Conservation (phyloP, 2,888 invertebrate species). For the Brachyopa scutellaris region DNA sequence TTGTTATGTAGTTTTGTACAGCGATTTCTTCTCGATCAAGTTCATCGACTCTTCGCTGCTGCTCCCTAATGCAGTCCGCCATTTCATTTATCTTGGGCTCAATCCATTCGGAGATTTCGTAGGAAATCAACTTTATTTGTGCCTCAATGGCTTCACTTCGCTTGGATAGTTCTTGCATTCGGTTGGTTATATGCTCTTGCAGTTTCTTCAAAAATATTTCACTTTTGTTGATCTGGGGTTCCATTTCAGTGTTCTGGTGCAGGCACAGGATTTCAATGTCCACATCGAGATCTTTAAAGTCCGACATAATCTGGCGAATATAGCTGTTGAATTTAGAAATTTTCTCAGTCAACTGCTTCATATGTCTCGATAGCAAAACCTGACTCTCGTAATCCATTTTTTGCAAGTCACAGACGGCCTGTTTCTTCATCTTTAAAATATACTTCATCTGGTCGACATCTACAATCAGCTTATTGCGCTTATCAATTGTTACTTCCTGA, state of each 20-base stretch:
- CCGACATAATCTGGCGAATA: slow-evolving; percentile 32
- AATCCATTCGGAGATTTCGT: slow-evolving; percentile 51
- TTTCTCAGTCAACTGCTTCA: slow-evolving; percentile 76
- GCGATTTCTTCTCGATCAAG: slow-evolving; percentile 42
- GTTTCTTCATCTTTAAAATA: slow-evolving; percentile 74
- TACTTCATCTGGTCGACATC: slow-evolving; percentile 74
- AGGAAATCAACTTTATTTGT: slow-evolving; percentile 43
- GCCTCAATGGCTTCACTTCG: slow-evolving; percentile 8
- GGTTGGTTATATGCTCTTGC: slow-evolving; percentile 26
- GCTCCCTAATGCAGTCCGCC: slow-evolving; percentile 6
- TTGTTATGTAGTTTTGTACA: slow-evolving; percentile 9
- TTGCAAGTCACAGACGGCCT: slow-evolving; percentile 74
- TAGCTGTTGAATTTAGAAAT: slow-evolving; percentile 65
- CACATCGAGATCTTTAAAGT: slow-evolving; percentile 37
- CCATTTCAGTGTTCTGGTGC: slow-evolving; percentile 42
- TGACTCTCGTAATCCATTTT: slow-evolving; percentile 76
- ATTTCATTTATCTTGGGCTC: slow-evolving; percentile 41
- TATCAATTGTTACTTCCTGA: slow-evolving; percentile 72
- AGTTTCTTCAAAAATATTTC: slow-evolving; percentile 21
- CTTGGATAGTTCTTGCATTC: slow-evolving; percentile 17
- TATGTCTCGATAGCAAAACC: slow-evolving; percentile 75
- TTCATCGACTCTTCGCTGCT: slow-evolving; percentile 31
- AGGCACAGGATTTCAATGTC: slow-evolving; percentile 51
- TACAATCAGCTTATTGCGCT: slow-evolving; percentile 75
- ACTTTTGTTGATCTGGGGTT: slow-evolving; percentile 20